Evolutionary conservation across 2,888 invertebrate species (phyloP), one percentile per base, ranked within the genome.

Genomic region (Loripinus fragilis): DNA sequence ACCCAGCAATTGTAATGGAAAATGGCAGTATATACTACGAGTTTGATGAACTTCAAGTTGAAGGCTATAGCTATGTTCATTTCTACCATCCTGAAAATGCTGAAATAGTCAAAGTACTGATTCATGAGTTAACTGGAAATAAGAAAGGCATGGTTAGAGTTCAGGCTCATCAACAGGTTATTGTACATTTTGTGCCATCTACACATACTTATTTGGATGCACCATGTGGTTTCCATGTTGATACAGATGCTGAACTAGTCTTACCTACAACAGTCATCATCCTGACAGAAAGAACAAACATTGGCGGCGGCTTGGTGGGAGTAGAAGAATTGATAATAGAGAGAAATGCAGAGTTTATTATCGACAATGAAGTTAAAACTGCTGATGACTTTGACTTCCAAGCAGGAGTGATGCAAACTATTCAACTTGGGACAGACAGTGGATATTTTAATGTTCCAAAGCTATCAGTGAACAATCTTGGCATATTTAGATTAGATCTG

Each of bases 191-290:
- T 80, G 88, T 90, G 10, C 87, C 85, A 35, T 86, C 89, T 1
- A 88, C 90, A 0, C 89, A 90, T 76, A 90, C 90, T 7, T 89
- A 89, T 66, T 76, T 90, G 10, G 88, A 89, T 74, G 79, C 89
- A 12, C 90, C 90, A 17, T 89, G 90, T 83, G 90, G 89, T 28
- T 85, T 90, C 71, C 87, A 89, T 76, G 84, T 90, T 0, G 88
- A 90, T 55, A 42, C 38, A 7, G 86, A 83, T n/a, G 90, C 89
- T 25, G 88, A 89, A 76, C 74, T 88, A 45, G 82, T 90, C 50
- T 77, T 90, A 3, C 90, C 90, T 23, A 87, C 87, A 20, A 80
- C 77, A 10, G 82, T 89, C 42, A 78, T 86, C 42, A 75, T 89
- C 42, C 78, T 85, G 5, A 70, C 89, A 20, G 88, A 90, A 77